Evolutionary conservation across 2,797 vertebrate genomes (phyloP).

Genomic region (Myotis daubentonii): DNA sequence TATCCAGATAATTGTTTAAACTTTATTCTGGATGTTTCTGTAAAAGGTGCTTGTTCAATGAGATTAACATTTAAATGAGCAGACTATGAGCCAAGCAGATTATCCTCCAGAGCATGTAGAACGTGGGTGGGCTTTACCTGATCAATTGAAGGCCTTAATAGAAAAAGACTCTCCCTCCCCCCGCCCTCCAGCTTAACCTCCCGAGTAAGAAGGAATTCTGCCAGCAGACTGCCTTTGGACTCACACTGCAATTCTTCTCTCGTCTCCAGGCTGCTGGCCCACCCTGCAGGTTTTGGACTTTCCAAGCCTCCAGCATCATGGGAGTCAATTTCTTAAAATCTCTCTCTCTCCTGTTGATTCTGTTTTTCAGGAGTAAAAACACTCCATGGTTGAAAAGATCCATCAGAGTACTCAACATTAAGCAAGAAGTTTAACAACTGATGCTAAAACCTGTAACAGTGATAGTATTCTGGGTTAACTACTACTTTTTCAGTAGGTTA

Average conservation of each 20-base stretch:
- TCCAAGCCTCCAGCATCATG: background rate
- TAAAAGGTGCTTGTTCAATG: background rate
- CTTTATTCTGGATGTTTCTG: background rate
- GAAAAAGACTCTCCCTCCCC: background rate
- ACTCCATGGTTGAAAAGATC: background rate
- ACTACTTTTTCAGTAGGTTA: background rate
- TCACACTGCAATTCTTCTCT: background rate
- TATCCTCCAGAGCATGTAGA: background rate
- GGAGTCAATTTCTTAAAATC: background rate
- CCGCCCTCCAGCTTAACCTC: no score
- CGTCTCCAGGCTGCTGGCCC: background rate
- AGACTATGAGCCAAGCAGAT: background rate
- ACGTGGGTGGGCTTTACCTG: background rate
- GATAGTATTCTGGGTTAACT: background rate
- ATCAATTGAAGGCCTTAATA: background rate
- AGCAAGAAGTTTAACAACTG: background rate
- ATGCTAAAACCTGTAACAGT: background rate
- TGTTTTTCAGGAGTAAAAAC: background rate
- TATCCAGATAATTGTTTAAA: background rate
- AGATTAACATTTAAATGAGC: background rate
- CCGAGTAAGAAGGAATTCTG: background rate
- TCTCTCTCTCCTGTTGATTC: background rate
- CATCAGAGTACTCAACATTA: background rate
- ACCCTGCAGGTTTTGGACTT: background rate
- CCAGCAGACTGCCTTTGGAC: background rate